These are phyloP conservation scores for Drosophila aff. DNA, from an alignment of 1,140 invertebrate species.

Conservation along the genomic window DNA sequence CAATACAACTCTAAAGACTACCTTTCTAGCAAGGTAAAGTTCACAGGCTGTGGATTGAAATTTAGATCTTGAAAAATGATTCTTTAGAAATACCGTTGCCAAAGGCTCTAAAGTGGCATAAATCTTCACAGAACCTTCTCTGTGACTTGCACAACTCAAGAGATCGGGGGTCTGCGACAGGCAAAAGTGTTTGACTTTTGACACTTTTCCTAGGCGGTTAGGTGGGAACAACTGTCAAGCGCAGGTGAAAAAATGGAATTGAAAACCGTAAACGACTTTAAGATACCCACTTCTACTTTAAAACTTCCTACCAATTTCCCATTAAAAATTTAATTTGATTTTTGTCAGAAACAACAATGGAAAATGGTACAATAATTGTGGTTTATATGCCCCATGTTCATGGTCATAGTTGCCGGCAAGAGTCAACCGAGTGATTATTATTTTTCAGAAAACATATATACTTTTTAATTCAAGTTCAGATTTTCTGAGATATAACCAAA, in stretches of 20 bases:
- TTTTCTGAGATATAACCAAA: neutral
- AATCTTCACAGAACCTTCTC: slow-evolving; percentile 34
- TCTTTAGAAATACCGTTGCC: neutral
- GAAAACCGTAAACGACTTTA: neutral
- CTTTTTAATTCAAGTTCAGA: neutral
- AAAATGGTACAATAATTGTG: slow-evolving; percentile 2
- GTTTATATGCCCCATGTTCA: neutral
- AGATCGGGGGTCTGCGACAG: slow-evolving; percentile 18
- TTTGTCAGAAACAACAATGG: neutral
- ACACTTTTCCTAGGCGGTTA: slow-evolving; percentile 36
- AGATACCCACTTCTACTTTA: slow-evolving; percentile 7
- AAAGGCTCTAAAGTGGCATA: slow-evolving; percentile 48
- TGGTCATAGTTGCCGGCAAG: neutral
- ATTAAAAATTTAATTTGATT: slow-evolving; percentile 7
- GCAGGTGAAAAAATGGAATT: neutral
- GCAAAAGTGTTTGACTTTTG: slow-evolving; percentile 65
- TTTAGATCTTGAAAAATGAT: neutral
- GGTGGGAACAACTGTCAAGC: slow-evolving; percentile 39
- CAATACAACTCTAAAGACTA: neutral
- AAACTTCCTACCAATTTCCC: neutral
- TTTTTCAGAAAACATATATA: neutral
- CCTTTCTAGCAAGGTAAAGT: neutral
- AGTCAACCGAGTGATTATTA: neutral
- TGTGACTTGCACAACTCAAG: slow-evolving; percentile 25
- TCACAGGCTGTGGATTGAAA: neutral